Percentiles rank a stretch among this genome's conserved stretches.
phyloP scores from a whole-genome alignment of 2,888 invertebrate genomes.

The Philonicus albiceps region DNA sequence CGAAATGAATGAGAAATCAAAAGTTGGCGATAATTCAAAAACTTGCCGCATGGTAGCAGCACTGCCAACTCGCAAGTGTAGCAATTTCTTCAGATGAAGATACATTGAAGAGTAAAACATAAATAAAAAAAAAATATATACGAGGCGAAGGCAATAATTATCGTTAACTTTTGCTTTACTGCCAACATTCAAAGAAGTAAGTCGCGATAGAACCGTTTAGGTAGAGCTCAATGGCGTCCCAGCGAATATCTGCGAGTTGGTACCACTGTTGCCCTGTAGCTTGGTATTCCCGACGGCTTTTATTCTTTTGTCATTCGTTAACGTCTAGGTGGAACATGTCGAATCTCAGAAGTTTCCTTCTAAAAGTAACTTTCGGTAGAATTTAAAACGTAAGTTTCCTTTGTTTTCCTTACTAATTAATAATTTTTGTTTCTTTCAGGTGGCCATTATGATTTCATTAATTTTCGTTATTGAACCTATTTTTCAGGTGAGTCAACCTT shows the following conservation, averaged over 20 bases:
- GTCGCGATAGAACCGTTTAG: neutral
- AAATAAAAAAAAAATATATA: neutral
- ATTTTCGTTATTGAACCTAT: slow-evolving; percentile 27
- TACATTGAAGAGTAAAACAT: neutral
- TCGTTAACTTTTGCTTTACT: slow-evolving; percentile 5
- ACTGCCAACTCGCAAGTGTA: slow-evolving; percentile 6
- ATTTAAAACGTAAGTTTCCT: slow-evolving; percentile 39
- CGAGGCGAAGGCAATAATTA: neutral
- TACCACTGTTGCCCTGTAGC: slow-evolving; percentile 40
- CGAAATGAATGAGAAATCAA: slow-evolving; percentile 8
- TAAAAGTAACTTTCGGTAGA: slow-evolving; percentile 31
- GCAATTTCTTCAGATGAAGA: neutral
- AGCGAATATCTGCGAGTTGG: slow-evolving; percentile 24
- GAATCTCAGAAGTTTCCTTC: slow-evolving; percentile 30
- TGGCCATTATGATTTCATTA: slow-evolving; percentile 30
- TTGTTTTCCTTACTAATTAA: slow-evolving; percentile 34
- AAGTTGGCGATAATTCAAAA: slow-evolving; percentile 25
- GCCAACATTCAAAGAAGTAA: slow-evolving; percentile 7
- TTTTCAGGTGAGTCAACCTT: slow-evolving; percentile 23
- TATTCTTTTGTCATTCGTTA: neutral
- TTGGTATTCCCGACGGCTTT: slow-evolving; percentile 10
- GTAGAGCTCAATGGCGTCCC: neutral
- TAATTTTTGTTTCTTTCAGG: slow-evolving; percentile 38
- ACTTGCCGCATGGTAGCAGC: slow-evolving; percentile 19
- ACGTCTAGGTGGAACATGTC: slow-evolving; percentile 7